Conservation (phyloP, 2,113 vertebrate genomes). For the Paradoxurus hermaphroditus region DNA sequence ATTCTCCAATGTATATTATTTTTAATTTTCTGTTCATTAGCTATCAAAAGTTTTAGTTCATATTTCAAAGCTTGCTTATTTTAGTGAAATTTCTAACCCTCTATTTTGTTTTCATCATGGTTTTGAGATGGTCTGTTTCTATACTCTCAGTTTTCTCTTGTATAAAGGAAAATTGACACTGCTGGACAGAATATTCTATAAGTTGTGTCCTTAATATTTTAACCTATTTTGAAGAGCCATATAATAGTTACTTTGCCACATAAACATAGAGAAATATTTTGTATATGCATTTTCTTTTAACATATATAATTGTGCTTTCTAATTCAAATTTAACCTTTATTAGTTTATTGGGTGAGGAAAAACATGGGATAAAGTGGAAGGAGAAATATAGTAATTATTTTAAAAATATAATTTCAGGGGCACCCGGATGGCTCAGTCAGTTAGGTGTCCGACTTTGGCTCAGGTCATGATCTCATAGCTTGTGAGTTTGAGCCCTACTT, state of each 20-base stretch:
- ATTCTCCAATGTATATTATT: background rate
- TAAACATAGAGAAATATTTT: background rate
- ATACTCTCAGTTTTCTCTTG: background rate
- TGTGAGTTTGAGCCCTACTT: too few species aligned
- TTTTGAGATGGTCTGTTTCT: background rate
- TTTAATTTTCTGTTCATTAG: background rate
- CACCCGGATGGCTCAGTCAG: too few species aligned
- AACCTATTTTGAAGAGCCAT: background rate
- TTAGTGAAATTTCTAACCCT: background rate
- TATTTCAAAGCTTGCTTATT: background rate
- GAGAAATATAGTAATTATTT: background rate
- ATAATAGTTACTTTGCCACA: background rate
- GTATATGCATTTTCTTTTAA: background rate
- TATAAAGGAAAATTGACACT: background rate
- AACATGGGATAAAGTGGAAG: background rate
- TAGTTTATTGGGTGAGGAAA: background rate
- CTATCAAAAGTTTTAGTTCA: background rate
- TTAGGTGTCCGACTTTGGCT: too few species aligned
- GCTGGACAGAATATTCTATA: background rate
- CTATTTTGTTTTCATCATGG: background rate
- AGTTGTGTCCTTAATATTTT: background rate
- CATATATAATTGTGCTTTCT: background rate
- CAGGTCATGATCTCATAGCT: too few species aligned
- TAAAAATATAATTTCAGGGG: slow-evolving; percentile 57
- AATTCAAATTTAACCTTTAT: background rate